Conservation (phyloP, 1,140 invertebrate species). For the Lepidurus apus region DNA sequence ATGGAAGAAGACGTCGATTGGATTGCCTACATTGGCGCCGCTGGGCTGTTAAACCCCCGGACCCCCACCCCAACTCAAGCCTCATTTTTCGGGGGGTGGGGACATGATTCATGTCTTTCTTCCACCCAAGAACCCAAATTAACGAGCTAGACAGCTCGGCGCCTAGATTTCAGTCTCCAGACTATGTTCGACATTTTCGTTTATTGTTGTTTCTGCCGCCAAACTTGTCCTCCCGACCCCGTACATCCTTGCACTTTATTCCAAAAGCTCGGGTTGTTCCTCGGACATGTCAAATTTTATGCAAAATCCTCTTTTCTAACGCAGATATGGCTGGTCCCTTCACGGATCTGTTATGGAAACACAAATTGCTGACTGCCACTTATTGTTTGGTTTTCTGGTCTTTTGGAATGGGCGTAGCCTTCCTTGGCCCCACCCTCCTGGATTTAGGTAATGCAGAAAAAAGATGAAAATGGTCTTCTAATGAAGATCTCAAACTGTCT, state of each 20-base stretch:
- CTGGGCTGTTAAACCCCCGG: background rate
- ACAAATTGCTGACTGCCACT: conserved; percentile 46
- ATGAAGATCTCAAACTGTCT: background rate
- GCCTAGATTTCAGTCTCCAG: background rate
- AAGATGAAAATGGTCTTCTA: background rate
- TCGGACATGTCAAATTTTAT: background rate
- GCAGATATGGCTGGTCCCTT: conserved; percentile 3
- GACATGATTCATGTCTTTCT: background rate
- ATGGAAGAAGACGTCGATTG: conserved; percentile 6
- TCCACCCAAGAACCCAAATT: background rate
- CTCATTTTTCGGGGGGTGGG: background rate
- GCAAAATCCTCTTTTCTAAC: background rate
- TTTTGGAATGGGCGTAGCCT: conserved; percentile 52
- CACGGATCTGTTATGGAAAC: conserved; percentile 44
- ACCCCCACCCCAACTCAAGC: background rate
- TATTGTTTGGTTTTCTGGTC: conserved; percentile 50
- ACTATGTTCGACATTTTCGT: background rate
- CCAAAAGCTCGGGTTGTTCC: background rate
- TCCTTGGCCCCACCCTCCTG: conserved; percentile 49
- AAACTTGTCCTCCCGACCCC: background rate
- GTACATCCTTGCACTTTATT: background rate
- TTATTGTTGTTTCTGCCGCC: background rate
- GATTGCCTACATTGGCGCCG: conserved; percentile 11
- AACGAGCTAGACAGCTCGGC: conserved; percentile 20
- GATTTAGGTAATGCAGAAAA: conserved; percentile 43